Base-by-base conservation (phyloP, 1,140 invertebrate species). In the Tachypleus tridentatus region DNA sequence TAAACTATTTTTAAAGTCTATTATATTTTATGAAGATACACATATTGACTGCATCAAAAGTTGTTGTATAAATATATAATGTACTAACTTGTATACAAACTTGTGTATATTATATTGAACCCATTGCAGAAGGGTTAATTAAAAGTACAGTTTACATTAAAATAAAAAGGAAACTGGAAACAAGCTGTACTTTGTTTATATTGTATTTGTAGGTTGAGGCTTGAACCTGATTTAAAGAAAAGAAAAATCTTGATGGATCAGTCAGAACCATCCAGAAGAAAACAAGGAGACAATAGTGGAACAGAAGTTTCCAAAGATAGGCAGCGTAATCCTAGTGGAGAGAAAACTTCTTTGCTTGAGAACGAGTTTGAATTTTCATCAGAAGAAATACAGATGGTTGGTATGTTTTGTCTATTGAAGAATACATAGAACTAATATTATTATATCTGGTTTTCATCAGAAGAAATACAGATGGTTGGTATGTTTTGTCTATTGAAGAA, bases 381-480 rank as follows among this genome's bases (percentile, higher is more conserved):
- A 3, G 93, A 97, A 75, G 93, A 97, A 76, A 77, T 93, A 57
- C 92, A 96, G 76, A 86, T 96, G 80, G 90, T 79, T 71, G 54
- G 49, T 63, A 49, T 61, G 5, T 62, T 56, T 58, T 29, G 29
- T 29, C 29, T 29, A 2, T 29, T 29, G 29, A 29, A 29, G 29
- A 29, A 29, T 29, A 29, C 29, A 29, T 29, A 29, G 29, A 29
- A 29, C 29, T 29, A 29, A 29, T 29, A 29, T 29, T 29, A 29
- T 29, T 29, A 29, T 29, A 29, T 29, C 29, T 29, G 29, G 29
- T 29, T 93, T 1, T 87, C 87, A 64, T 77, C 86, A 3, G 93
- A 97, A 75, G 93, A 97, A 76, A 77, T 93, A 57, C 92, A 96
- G 76, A 86, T 96, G 80, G 90, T 79, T 71, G 54, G 49, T 63